phyloP scores from a whole-genome alignment of 2,888 invertebrate genomes.

The Ganaspis brasiliensis region DNA sequence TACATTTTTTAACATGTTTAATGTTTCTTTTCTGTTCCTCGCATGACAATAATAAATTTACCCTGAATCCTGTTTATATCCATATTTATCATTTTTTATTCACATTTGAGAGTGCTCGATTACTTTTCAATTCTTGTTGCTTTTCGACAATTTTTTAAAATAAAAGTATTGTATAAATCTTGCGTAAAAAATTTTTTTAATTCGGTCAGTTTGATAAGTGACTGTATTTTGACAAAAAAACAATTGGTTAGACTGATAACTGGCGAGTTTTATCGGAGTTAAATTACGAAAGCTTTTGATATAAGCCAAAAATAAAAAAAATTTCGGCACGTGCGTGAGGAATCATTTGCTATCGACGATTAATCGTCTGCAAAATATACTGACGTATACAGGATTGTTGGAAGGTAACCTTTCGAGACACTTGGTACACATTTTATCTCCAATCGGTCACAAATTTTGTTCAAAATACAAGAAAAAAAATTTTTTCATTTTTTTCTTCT shows the following conservation, averaged over 20 bases:
- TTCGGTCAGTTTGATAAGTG: background rate
- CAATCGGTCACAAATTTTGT: background rate
- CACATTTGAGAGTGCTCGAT: too few relatives aligned
- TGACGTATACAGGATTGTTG: constrained; percentile 47
- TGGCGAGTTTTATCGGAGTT: background rate
- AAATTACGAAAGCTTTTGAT: constrained; percentile 27
- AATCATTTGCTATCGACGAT: constrained; percentile 56
- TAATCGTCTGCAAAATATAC: constrained; percentile 52
- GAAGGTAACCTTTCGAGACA: constrained; percentile 23
- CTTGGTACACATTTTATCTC: constrained; percentile 43
- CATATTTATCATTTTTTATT: too few relatives aligned
- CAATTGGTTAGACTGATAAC: constrained; percentile 26
- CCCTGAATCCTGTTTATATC: background rate
- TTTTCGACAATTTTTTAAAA: too few relatives aligned
- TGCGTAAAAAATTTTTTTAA: background rate
- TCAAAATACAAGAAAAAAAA: background rate
- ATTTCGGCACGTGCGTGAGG: constrained; percentile 46
- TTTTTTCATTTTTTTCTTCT: too few relatives aligned
- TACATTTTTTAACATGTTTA: too few relatives aligned
- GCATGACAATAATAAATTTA: background rate
- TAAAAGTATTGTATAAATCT: background rate
- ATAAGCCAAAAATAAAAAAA: constrained; percentile 16
- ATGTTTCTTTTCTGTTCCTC: constrained; percentile 45
- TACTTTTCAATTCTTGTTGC: too few relatives aligned
- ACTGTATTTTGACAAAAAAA: background rate